These are phyloP conservation scores for Chrysaora quinquecirrha DNA, from an alignment of 30 jellyfish, hydroid and myxozoan genomes.

Conservation along the genomic window DNA sequence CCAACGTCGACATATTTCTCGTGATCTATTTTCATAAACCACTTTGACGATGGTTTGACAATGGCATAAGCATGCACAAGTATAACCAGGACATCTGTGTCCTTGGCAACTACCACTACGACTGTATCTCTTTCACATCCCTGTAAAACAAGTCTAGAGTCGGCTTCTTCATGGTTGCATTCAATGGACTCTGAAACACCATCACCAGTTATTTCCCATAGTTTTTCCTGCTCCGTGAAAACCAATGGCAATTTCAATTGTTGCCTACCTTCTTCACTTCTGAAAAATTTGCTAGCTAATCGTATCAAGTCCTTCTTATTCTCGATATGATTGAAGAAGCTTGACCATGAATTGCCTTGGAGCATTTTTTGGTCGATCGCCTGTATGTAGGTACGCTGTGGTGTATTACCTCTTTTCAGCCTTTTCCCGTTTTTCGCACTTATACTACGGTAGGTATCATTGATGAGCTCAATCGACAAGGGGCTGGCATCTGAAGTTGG, in stretches of 20 bases:
- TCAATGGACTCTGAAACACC: background rate
- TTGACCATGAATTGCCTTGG: background rate
- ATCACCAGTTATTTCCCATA: slow-evolving; percentile 10
- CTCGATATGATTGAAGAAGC: background rate
- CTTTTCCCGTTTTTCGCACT: background rate
- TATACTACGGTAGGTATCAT: background rate
- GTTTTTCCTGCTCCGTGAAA: slow-evolving; percentile 4
- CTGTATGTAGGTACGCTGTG: slow-evolving; percentile 11
- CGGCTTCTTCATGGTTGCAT: slow-evolving; percentile 35
- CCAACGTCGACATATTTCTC: background rate
- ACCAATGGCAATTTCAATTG: background rate
- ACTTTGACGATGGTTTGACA: slow-evolving; percentile 2
- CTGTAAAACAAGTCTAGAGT: slow-evolving; percentile 18
- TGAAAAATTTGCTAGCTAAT: background rate
- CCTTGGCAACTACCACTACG: slow-evolving; percentile 1
- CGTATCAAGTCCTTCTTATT: background rate
- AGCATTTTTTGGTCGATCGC: background rate
- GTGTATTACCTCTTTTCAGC: background rate
- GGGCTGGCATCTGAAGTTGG: slow-evolving; percentile 26
- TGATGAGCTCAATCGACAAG: background rate
- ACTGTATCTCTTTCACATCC: slow-evolving; percentile 6
- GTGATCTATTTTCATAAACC: background rate
- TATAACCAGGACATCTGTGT: background rate
- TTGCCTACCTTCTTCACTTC: background rate
- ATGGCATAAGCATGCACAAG: slow-evolving; percentile 11